Conservation (phyloP, 1,140 invertebrate genomes). For the Camponotus floridanus region DNA sequence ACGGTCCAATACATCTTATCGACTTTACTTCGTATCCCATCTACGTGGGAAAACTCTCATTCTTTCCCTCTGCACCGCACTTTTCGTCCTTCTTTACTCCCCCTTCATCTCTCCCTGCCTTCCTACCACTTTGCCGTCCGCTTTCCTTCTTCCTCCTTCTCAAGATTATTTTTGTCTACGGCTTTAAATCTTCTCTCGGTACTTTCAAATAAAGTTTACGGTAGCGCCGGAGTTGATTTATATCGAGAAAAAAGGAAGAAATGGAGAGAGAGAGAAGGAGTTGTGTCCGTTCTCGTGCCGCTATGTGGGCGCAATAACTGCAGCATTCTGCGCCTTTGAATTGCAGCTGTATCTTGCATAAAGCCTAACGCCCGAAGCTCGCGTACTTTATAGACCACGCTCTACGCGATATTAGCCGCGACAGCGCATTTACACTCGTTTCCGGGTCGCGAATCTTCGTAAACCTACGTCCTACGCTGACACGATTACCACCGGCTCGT, state of each 20-base stretch:
- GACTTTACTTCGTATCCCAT: conserved; percentile 77
- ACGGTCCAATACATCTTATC: conserved; percentile 78
- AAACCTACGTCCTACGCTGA: neutral
- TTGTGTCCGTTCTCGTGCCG: neutral
- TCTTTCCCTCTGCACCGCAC: conserved; percentile 43
- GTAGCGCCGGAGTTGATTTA: conserved; percentile 77
- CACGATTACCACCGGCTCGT: neutral
- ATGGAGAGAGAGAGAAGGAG: conserved; percentile 5
- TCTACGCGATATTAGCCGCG: conserved; percentile 36
- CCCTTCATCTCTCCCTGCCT: neutral
- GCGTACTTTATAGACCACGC: neutral
- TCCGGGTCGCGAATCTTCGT: neutral
- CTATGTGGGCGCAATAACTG: conserved; percentile 39
- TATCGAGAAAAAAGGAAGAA: conserved; percentile 70
- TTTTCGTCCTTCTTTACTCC: neutral
- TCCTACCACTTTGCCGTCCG: conserved; percentile 39
- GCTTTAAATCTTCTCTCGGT: conserved; percentile 77
- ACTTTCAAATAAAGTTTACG: conserved; percentile 80
- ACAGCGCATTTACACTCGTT: conserved; percentile 38
- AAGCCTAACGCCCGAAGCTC: neutral
- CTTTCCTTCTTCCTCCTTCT: conserved; percentile 60
- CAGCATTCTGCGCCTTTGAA: conserved; percentile 27
- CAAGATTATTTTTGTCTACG: conserved; percentile 78
- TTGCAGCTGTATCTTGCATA: neutral
- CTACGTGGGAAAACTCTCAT: conserved; percentile 76